phyloP scores from a whole-genome alignment of 2,113 vertebrate species.

The Garra rufa region DNA sequence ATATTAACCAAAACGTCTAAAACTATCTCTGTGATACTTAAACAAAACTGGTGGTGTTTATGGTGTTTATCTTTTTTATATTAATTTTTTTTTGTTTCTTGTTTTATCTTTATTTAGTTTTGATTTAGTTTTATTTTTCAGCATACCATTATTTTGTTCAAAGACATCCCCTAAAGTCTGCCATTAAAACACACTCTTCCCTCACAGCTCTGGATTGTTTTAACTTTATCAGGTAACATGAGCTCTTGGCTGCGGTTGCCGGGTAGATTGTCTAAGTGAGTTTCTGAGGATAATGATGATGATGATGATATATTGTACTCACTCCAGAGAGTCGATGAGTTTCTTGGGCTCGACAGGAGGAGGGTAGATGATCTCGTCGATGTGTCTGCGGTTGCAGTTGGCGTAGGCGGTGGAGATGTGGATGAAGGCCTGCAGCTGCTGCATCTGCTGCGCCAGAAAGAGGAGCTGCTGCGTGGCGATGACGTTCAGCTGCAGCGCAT shows the following conservation, averaged over 20 bases:
- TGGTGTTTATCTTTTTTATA: too few species aligned
- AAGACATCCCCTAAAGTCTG: background rate
- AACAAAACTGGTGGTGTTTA: background rate
- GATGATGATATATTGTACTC: slow-evolving; percentile 69
- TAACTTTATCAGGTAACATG: background rate
- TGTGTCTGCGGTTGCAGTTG: slow-evolving; percentile 89
- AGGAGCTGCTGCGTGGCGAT: slow-evolving; percentile 90
- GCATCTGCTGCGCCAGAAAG: slow-evolving; percentile 87
- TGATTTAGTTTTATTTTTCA: too few species aligned
- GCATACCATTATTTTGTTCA: too few species aligned
- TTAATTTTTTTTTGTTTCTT: too few species aligned
- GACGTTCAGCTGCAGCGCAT: slow-evolving; percentile 90
- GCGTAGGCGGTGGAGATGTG: slow-evolving; percentile 95
- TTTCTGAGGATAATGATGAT: background rate
- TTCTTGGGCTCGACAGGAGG: slow-evolving; percentile 89
- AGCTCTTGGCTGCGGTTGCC: background rate
- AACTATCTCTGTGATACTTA: background rate
- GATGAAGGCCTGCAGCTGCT: slow-evolving; percentile 89
- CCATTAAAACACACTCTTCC: background rate
- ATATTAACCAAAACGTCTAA: background rate
- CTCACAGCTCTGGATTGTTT: background rate
- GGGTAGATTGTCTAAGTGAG: background rate
- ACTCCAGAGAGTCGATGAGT: slow-evolving; percentile 92
- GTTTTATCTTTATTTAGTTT: too few species aligned
- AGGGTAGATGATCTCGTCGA: slow-evolving; percentile 93